A percentile compares a stretch with the other conserved stretches of the same genome.
phyloP scores from a whole-genome alignment of 2,888 invertebrate genomes.

The Periphyllus acericola region DNA sequence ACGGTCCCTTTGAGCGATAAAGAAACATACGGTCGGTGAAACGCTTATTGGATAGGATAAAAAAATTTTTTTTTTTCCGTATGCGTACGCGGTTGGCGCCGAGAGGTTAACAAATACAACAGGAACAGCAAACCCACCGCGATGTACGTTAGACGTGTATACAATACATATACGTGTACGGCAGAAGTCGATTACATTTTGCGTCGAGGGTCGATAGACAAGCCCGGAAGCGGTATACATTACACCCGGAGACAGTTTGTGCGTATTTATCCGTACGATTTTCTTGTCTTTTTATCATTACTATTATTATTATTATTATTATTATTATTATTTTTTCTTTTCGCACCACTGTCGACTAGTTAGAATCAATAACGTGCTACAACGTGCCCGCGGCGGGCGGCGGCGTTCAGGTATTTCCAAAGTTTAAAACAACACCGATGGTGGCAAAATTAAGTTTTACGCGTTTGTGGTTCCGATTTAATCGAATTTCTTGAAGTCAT shows the following conservation, averaged over 20 bases:
- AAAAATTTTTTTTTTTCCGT: not conserved
- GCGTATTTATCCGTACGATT: conserved; percentile 2
- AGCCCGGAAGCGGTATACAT: not conserved
- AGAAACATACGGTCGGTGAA: not conserved
- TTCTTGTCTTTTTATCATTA: not conserved
- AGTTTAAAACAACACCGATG: conserved; percentile 39
- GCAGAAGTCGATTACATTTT: not conserved
- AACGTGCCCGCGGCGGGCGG: not conserved
- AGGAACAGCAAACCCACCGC: not conserved
- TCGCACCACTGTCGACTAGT: not conserved
- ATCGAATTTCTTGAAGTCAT: conserved; percentile 46
- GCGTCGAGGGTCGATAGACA: not conserved
- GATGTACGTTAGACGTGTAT: not conserved
- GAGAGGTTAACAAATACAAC: conserved; percentile 3
- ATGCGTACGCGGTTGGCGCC: not conserved
- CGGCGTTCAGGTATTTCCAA: conserved; percentile 31
- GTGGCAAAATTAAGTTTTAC: conserved; percentile 27
- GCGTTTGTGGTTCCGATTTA: conserved; percentile 35
- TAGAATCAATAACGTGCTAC: conserved; percentile 29
- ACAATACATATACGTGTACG: not conserved
- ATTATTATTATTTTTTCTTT: conserved; percentile 9
- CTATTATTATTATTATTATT: not conserved
- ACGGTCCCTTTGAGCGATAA: not conserved
- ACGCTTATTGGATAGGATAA: not conserved
- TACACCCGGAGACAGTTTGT: not conserved